Evolutionary conservation across 2,888 invertebrate genomes (phyloP), one percentile per base, ranked within the genome.

Genomic region (Oligia fasciuncula): DNA sequence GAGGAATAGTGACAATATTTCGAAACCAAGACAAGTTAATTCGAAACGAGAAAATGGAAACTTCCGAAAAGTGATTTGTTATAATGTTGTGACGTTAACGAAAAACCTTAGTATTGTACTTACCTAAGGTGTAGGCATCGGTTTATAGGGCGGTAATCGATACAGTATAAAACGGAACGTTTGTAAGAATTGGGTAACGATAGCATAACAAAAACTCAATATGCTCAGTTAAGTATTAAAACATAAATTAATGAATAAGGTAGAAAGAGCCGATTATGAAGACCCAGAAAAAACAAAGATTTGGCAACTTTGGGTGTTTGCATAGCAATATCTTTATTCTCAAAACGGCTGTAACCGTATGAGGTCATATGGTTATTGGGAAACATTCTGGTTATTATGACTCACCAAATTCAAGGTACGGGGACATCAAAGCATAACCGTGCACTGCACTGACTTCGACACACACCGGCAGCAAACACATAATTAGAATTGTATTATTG

Each of bases 291-390:
- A 51, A 67, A 76, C 62, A 69, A 77, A 54, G 74, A 80, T 86
- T 81, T 80, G 71, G 80, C 74, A 81, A 85, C 80, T 79, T 73
- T 68, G 72, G 70, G 80, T 90, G 87, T 92, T 92, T 88, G 89
- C 87, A 91, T 87, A 87, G 87, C 84, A 88, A 87, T 92, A 90
- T 89, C 85, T 91, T 88, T 89, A 65, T 89, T 90, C 90, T 90
- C 91, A 89, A 90, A 90, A 91, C 86, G 89, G 84, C 88, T 89
- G 88, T 91, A 91, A 90, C 90, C 91, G 92, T 91, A 91, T 94
- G 93, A 93, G 93, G 93, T 94, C 94, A 94, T 93, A 91, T 87
- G 80, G 89, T 83, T 90, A 89, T 92, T 93, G 92, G 90, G 92
- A 91, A 93, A 92, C 88, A 92, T 92, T 92, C 84, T 90, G 91